phyloP scores from a whole-genome alignment of 2,113 vertebrate genomes.

The Hippocampus zosterae region DNA sequence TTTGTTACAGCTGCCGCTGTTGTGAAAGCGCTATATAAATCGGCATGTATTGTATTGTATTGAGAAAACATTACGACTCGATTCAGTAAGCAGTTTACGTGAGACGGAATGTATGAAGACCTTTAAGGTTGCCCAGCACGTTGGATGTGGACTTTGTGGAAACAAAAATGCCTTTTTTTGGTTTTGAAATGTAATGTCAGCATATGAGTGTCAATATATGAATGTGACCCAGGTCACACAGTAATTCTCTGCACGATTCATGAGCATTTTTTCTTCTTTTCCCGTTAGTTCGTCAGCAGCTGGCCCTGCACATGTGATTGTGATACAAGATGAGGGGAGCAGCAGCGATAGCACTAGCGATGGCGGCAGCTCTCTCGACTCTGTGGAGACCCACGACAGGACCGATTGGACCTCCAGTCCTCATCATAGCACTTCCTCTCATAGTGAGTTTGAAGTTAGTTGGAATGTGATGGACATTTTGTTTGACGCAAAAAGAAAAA shows the following conservation, averaged over 20 bases:
- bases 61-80: too few relatives aligned
- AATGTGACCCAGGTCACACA: neutral
- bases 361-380: slow-evolving; percentile 49
- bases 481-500: neutral
- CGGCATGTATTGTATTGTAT: too few relatives aligned
- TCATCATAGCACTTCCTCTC: slow-evolving; percentile 11
- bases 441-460: slow-evolving; percentile 31
- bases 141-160: too few relatives aligned
- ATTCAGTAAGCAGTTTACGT: neutral
- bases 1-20: too few relatives aligned
- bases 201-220: neutral
- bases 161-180: neutral
- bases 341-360: slow-evolving; percentile 26
- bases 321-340: slow-evolving; percentile 54
- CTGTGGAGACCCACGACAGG: slow-evolving; percentile 47
- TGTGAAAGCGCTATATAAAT: too few relatives aligned
- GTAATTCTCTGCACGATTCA: neutral
- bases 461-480: neutral
- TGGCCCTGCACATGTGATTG: slow-evolving; percentile 38
- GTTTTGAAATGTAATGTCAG: neutral
- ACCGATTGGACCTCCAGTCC: slow-evolving; percentile 30
- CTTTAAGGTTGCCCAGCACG: too few relatives aligned
- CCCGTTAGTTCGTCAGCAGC: slow-evolving; percentile 22
- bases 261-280: neutral
- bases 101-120: neutral